Percentiles rank a stretch among this genome's conserved stretches.
Evolutionary conservation across 1,140 invertebrate genomes (phyloP).

Genomic region (Coelopa frigida): DNA sequence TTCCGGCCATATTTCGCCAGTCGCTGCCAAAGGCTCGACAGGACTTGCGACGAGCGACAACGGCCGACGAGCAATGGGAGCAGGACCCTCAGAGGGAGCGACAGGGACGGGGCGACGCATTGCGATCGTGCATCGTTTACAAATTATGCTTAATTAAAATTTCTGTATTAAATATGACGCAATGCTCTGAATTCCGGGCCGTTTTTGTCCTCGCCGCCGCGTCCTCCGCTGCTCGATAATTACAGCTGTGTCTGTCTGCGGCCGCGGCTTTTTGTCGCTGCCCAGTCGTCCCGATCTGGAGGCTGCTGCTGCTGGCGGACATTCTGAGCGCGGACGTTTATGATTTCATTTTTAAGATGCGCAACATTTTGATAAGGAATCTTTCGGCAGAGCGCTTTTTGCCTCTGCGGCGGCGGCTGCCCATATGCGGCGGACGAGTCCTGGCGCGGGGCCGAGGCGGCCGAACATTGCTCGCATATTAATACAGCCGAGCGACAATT

Average conservation of each 20-base stretch:
- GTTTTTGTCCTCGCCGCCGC: background rate
- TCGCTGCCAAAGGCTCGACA: too few relatives aligned
- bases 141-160: conserved; percentile 45
- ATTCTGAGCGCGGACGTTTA: conserved; percentile 36
- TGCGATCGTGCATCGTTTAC: conserved; percentile 37
- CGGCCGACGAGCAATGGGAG: too few relatives aligned
- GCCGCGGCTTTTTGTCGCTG: too few relatives aligned
- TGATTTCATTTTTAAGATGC: conserved; percentile 42
- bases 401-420: conserved; percentile 23
- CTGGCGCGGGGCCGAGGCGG: too few relatives aligned
- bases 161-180: conserved; percentile 45
- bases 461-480: too few relatives aligned
- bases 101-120: conserved; percentile 3
- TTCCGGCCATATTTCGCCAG: too few relatives aligned
- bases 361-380: conserved; percentile 21
- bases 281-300: too few relatives aligned
- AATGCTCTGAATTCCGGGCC: conserved; percentile 41
- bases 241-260: conserved; percentile 2
- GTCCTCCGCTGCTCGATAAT: conserved; percentile 1
- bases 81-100: too few relatives aligned
- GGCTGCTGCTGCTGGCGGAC: background rate
- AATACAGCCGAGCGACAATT: too few relatives aligned
- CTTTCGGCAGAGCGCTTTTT: conserved; percentile 8
- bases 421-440: conserved; percentile 44
- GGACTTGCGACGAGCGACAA: too few relatives aligned